These are phyloP conservation scores for Magallana ariakensis DNA, from an alignment of 1,140 invertebrate genomes.

Conservation along the genomic window DNA sequence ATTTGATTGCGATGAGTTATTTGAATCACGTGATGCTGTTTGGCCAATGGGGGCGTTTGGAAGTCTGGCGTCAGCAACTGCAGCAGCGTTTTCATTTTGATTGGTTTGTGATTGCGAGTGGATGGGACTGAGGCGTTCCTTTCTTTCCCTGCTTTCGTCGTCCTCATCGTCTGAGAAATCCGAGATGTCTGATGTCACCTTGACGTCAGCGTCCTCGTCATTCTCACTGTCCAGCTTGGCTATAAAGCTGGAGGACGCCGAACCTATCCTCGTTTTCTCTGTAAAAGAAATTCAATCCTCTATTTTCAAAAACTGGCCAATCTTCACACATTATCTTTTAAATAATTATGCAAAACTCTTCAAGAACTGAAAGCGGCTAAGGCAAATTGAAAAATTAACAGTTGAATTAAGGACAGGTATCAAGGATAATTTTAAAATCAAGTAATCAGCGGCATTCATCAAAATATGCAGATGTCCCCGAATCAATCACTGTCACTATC, in stretches of 20 bases:
- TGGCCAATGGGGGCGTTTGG: slow-evolving; percentile 3
- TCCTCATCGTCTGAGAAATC: slow-evolving; percentile 44
- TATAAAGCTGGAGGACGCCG: background rate
- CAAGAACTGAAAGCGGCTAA: background rate
- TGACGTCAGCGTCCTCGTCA: slow-evolving; percentile 40
- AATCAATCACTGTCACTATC: slow-evolving; percentile 1
- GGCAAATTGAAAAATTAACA: no score
- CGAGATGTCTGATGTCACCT: slow-evolving; percentile 45
- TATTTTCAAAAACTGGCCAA: background rate
- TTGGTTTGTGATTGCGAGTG: slow-evolving; percentile 2
- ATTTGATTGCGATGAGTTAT: slow-evolving; percentile 19
- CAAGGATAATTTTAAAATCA: no score
- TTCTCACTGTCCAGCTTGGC: slow-evolving; percentile 8
- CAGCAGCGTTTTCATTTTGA: slow-evolving; percentile 20
- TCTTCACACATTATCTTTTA: background rate
- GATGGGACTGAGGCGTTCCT: background rate
- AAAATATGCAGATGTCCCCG: slow-evolving; percentile 25
- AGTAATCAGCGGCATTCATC: background rate
- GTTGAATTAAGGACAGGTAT: no score
- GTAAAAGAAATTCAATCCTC: background rate
- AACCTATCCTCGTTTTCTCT: slow-evolving; percentile 16
- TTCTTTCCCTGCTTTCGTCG: background rate
- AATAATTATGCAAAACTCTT: background rate
- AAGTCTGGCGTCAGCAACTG: background rate
- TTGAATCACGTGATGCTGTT: slow-evolving; percentile 35